These are phyloP conservation scores for Neocrepidodera transversa DNA, from an alignment of 2,888 invertebrate genomes.

Conservation along the genomic window DNA sequence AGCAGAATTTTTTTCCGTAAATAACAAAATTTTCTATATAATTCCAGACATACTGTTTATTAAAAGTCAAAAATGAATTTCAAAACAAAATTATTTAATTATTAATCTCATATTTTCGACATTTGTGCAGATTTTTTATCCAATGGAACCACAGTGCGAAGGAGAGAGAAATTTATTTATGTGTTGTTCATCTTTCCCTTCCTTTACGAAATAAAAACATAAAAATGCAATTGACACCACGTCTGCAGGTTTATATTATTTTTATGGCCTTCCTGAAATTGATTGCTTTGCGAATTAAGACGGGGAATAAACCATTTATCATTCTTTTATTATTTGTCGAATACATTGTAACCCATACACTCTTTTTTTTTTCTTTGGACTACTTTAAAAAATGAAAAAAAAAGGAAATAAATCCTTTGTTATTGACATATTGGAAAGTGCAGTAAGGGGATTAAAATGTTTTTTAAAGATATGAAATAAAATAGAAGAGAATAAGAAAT, in stretches of 20 bases:
- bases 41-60: too few species aligned
- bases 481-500: too few species aligned
- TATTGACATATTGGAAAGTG: not conserved
- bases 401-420: not conserved
- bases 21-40: too few species aligned
- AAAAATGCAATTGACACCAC: slow-evolving; percentile 61
- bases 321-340: slow-evolving; percentile 53
- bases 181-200: slow-evolving; percentile 53
- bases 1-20: too few species aligned
- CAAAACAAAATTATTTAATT: too few species aligned
- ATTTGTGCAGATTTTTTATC: too few species aligned
- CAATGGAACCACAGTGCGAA: slow-evolving; percentile 7
- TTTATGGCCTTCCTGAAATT: slow-evolving; percentile 55
- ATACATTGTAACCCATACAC: slow-evolving; percentile 44
- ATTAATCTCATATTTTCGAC: too few species aligned
- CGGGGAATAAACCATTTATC: slow-evolving; percentile 54
- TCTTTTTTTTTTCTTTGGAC: slow-evolving; percentile 3
- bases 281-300: slow-evolving; percentile 55
- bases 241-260: slow-evolving; percentile 60
- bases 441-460: not conserved
- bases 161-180: slow-evolving; percentile 55
- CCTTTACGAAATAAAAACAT: slow-evolving; percentile 55
- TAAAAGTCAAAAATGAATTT: too few species aligned
- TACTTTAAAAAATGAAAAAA: slow-evolving; percentile 13
- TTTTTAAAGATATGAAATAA: too few species aligned